phyloP scores from a whole-genome alignment of 2,113 vertebrate species.

The Gambusia holbrooki region DNA sequence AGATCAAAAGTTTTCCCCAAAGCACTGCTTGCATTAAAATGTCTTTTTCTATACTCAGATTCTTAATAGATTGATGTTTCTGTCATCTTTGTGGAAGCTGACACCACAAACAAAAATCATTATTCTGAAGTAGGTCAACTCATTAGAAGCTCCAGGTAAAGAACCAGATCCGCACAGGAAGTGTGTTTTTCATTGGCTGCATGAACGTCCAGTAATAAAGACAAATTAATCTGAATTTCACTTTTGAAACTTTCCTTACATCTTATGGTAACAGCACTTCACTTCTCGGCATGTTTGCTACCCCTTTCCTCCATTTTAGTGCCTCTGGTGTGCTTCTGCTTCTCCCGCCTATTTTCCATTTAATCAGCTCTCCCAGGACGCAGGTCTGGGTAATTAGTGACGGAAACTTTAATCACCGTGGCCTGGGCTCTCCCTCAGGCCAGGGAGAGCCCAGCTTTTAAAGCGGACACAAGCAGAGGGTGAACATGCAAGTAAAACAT shows the following conservation, averaged over 20 bases:
- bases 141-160: not conserved
- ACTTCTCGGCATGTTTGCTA: not conserved
- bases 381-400: conserved; percentile 64
- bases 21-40: not conserved
- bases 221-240: not conserved
- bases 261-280: conserved; percentile 5
- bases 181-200: not conserved
- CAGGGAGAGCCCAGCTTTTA: conserved; percentile 32
- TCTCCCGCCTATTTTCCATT: conserved; percentile 47
- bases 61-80: not conserved
- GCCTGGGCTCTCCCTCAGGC: conserved; percentile 20
- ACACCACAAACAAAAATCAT: not conserved
- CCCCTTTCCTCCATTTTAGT: not conserved
- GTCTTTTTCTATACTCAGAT: not conserved
- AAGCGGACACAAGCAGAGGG: conserved; percentile 25
- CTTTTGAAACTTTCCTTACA: conserved; percentile 19
- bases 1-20: not conserved
- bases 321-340: conserved; percentile 28
- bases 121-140: conserved; percentile 7
- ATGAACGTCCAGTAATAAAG: not conserved
- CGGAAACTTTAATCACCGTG: conserved; percentile 64
- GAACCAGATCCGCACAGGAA: not conserved
- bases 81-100: too few species aligned
- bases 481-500: not conserved
- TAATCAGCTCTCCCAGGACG: conserved; percentile 70